These are phyloP conservation scores for Platygyra sinensis DNA, from an alignment of 64 coral and sea anemone genomes.

Conservation along the genomic window DNA sequence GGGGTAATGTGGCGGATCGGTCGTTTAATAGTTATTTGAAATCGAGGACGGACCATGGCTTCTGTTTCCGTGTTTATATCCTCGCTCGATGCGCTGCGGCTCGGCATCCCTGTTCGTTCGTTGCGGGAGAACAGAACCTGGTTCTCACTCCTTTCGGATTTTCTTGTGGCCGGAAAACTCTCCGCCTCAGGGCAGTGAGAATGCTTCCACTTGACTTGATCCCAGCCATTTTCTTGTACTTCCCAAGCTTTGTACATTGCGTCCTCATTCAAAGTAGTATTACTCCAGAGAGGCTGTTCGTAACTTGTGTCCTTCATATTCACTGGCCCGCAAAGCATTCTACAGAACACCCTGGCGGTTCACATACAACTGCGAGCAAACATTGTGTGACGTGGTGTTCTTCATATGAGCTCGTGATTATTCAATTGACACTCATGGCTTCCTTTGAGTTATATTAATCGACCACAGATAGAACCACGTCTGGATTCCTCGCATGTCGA, in stretches of 20 bases:
- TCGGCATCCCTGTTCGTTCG: background rate
- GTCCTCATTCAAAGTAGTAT: background rate
- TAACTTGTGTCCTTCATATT: conserved; percentile 10
- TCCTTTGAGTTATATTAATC: background rate
- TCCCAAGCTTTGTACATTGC: conserved; percentile 30
- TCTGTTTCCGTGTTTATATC: conserved; percentile 3
- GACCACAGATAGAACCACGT: conserved; percentile 2
- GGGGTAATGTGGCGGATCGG: conserved; percentile 18
- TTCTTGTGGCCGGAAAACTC: conserved; percentile 20
- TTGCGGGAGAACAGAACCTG: background rate
- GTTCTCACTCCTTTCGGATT: background rate
- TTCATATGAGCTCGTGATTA: conserved; percentile 16
- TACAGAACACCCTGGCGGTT: background rate
- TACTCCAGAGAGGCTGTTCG: background rate
- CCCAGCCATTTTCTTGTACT: conserved; percentile 2
- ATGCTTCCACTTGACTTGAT: conserved; percentile 4
- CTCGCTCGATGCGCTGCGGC: background rate
- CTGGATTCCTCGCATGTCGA: conserved; percentile 3
- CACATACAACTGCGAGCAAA: conserved; percentile 20
- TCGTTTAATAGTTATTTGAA: conserved; percentile 25
- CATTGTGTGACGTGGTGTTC: conserved; percentile 15
- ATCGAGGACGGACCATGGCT: background rate
- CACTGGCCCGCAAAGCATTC: conserved; percentile 19
- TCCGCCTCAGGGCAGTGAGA: background rate
- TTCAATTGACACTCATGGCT: conserved; percentile 18